phyloP scores from a whole-genome alignment of 2,113 vertebrate species.

The Galbula dea region DNA sequence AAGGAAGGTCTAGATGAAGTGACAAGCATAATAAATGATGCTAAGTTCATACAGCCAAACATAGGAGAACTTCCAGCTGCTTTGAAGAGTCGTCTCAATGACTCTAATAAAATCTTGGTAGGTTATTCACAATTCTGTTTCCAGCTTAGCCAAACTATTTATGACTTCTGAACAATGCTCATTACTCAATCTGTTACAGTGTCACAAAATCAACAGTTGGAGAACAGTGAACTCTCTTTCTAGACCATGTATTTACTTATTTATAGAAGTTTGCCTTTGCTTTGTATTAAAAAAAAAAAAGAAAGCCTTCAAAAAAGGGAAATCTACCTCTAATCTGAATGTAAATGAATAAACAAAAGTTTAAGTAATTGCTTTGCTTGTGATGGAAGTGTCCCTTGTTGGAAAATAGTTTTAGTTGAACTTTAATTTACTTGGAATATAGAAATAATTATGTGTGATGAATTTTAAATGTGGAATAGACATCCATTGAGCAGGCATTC shows the following conservation, averaged over 20 bases:
- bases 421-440: background rate
- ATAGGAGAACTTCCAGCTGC: constrained; percentile 91
- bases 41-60: constrained; percentile 91
- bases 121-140: background rate
- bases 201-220: background rate
- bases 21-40: constrained; percentile 88
- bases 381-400: background rate
- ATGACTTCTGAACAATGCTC: background rate
- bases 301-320: background rate
- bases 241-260: background rate
- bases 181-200: background rate
- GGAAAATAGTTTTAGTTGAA: background rate
- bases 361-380: background rate
- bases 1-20: constrained; percentile 96
- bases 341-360: background rate
- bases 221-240: background rate
- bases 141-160: background rate
- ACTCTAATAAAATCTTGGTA: constrained; percentile 98
- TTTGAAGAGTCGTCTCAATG: constrained; percentile 88
- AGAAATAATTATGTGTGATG: background rate
- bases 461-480: background rate
- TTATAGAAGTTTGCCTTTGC: background rate
- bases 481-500: background rate
- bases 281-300: background rate
- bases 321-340: background rate